A percentile compares a stretch with the other conserved stretches of the same genome.
These are phyloP conservation scores for Anastatus disparis DNA, from an alignment of 1,140 invertebrate genomes.

Conservation along the genomic window DNA sequence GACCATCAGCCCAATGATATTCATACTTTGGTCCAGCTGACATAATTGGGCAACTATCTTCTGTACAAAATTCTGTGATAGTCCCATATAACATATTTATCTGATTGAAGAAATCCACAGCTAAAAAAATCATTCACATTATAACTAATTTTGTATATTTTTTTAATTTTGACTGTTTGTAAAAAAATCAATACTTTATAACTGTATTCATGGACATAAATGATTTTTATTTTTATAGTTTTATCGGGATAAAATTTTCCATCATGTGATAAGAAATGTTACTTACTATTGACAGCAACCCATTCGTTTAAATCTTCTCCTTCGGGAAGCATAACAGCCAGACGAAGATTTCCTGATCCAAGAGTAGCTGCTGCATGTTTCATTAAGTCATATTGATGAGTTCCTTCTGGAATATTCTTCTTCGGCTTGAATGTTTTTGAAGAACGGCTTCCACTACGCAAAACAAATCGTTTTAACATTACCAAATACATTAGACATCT, in stretches of 20 bases:
- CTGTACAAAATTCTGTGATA: constrained; percentile 99
- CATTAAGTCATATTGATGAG: constrained; percentile 99
- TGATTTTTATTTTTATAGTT: too few species aligned
- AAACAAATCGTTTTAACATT: constrained; percentile 40
- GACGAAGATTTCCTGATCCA: constrained; percentile 94
- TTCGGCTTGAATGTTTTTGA: constrained; percentile 99
- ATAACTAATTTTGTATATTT: too few species aligned
- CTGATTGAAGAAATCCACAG: constrained; percentile 99
- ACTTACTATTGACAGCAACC: constrained; percentile 98
- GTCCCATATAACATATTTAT: constrained; percentile 99
- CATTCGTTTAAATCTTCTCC: constrained; percentile 99
- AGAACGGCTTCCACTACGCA: constrained; percentile 81
- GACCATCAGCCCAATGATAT: constrained; percentile 99
- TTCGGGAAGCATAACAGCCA: constrained; percentile 97
- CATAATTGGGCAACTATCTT: constrained; percentile 98
- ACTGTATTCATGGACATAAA: too few species aligned
- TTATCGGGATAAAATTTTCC: too few species aligned
- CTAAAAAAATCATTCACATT: constrained; percentile 68
- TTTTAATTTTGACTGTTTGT: too few species aligned
- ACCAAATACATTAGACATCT: constrained; percentile 36
- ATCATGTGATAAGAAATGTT: constrained; percentile 41
- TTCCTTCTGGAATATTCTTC: constrained; percentile 98
- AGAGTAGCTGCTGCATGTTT: constrained; percentile 98
- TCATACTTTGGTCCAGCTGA: constrained; percentile 98
- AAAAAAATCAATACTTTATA: too few species aligned